phyloP scores from a whole-genome alignment of 2,113 vertebrate genomes.

The Parus major region DNA sequence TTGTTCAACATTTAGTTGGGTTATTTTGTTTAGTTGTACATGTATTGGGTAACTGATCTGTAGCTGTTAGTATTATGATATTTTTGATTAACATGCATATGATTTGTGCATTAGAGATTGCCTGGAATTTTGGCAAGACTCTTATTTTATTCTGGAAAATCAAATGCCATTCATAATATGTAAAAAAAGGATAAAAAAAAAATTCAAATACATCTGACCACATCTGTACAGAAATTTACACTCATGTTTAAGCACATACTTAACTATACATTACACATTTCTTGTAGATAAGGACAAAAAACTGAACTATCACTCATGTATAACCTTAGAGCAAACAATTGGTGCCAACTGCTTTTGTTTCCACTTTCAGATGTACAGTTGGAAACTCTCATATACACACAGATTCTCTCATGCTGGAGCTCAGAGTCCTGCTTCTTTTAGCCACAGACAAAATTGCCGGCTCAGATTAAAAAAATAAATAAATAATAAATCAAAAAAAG shows the following conservation, averaged over 20 bases:
- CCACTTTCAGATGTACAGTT: neutral
- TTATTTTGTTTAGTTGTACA: neutral
- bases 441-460: neutral
- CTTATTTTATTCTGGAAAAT: neutral
- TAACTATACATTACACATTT: neutral
- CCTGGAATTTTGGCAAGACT: neutral
- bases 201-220: neutral
- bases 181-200: neutral
- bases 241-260: neutral
- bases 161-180: neutral
- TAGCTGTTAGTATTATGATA: neutral
- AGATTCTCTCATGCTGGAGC: neutral
- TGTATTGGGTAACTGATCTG: neutral
- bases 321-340: neutral
- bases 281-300: neutral
- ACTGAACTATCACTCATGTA: neutral
- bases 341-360: neutral
- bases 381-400: neutral
- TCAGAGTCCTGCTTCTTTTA: neutral
- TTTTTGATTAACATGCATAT: neutral
- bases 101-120: neutral
- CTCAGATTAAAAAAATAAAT: neutral
- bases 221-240: neutral
- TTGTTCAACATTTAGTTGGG: neutral
- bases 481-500: neutral